Conservation (phyloP, 2,113 vertebrate genomes). For the Balaenoptera acutorostrata region DNA sequence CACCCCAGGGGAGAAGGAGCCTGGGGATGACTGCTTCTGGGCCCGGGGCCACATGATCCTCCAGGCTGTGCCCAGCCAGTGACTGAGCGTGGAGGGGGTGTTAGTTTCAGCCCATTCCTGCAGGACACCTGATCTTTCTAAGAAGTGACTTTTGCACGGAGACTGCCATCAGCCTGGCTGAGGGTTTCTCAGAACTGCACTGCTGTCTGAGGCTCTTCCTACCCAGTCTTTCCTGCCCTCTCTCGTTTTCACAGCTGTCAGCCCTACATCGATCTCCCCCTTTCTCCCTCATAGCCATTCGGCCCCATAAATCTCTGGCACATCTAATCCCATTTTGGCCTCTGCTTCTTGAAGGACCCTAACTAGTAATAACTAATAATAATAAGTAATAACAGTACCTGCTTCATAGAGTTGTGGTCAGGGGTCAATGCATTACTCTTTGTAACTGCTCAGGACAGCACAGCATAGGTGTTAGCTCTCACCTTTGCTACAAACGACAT, state of each 20-base stretch:
- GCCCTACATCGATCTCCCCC: background rate
- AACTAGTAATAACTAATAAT: background rate
- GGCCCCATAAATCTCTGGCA: background rate
- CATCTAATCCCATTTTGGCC: too few relatives aligned
- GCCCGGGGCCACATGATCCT: rapidly evolving
- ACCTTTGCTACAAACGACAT: rapidly evolving
- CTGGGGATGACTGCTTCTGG: background rate
- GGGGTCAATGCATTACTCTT: rapidly evolving
- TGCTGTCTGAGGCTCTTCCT: background rate
- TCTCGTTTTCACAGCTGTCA: background rate
- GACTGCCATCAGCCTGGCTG: background rate
- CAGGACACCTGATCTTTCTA: background rate
- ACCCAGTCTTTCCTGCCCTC: background rate
- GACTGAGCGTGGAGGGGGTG: rapidly evolving
- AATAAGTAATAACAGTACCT: background rate
- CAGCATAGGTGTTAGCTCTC: too few relatives aligned
- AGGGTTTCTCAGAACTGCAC: too few relatives aligned
- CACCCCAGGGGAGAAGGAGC: background rate
- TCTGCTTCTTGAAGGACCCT: background rate
- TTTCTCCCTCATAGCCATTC: background rate
- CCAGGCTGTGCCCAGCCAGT: background rate
- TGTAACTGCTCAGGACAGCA: background rate
- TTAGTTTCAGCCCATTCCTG: background rate
- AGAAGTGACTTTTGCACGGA: background rate
- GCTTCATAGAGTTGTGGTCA: background rate